phyloP scores from a whole-genome alignment of 2,888 invertebrate genomes.

The Leptopilina drosophilae region DNA sequence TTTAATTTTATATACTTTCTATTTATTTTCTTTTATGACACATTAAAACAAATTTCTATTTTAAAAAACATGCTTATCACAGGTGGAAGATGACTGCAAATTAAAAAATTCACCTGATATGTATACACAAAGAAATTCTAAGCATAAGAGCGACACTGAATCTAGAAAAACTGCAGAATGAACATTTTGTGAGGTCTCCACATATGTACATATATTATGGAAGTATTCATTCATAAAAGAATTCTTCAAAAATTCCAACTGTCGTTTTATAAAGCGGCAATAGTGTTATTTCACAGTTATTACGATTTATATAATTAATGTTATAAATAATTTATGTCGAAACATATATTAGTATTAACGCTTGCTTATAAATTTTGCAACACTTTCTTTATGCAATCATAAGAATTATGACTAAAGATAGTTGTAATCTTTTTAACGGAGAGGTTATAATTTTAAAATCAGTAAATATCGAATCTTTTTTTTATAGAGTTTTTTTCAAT shows the following conservation, averaged over 20 bases:
- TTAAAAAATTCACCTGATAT: conserved; percentile 22
- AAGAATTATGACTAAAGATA: too few relatives aligned
- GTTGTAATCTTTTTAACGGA: too few relatives aligned
- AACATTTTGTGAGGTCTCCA: neutral
- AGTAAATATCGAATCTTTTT: too few relatives aligned
- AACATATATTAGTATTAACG: too few relatives aligned
- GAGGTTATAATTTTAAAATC: too few relatives aligned
- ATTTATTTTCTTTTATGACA: neutral
- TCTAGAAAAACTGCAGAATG: neutral
- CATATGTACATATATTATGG: neutral
- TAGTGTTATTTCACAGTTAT: neutral
- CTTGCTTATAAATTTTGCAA: too few relatives aligned
- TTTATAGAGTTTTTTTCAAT: too few relatives aligned
- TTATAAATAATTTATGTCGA: too few relatives aligned
- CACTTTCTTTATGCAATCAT: too few relatives aligned
- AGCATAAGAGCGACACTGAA: neutral
- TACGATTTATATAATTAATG: neutral
- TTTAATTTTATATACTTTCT: neutral
- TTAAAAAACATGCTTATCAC: conserved; percentile 7
- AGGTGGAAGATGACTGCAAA: conserved; percentile 15
- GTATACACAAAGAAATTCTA: neutral
- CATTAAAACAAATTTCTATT: neutral
- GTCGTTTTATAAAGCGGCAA: neutral
- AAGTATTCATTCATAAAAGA: neutral
- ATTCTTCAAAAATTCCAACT: neutral